Evolutionary conservation across 1,140 invertebrate species (phyloP), one percentile per base, ranked within the genome.

Genomic region (Pemphigus obesinymphae): DNA sequence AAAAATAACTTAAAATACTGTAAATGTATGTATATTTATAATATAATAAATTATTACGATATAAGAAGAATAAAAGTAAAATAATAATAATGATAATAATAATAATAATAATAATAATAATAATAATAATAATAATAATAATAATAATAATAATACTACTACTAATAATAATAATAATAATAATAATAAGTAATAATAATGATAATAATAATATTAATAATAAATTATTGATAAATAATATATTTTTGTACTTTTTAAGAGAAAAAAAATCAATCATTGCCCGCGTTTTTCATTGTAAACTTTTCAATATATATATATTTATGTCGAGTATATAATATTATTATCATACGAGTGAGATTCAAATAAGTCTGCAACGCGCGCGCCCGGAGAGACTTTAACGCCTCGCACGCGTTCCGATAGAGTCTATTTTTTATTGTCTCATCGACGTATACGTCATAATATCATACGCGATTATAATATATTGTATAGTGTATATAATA

Each of bases 211-310:
- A 66, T 66, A 66, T 3, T n/a, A 66, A 66, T 66, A 37, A 37
- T 4, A 66, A 20, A 63, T 63, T 31, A 63, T 63, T 63, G 29
- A n/a, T 17, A 20, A 68, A 43, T n/a, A 73, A 50, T 29, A 29
- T 72, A 45, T 29, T 50, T 73, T 73, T 73, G 70, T 73, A 73
- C 70, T 73, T 73, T 31, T 73, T 73, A 17, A 26, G 2, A 63
- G 34, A 63, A 63, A 63, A 29, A 31, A 73, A 72, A 68, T 40
- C 20, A 66, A n/a, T 40, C 70, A 23, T 73, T 48, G 45, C 6
- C 23, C 43, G 11, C n/a, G 37, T 29, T 63, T 1, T 34, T 45
- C 45, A 13, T 73, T 48, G 13, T 34, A 34, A n/a, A n/a, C n/a
- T n/a, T n/a, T n/a, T n/a, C n/a, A n/a, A n/a, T n/a, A n/a, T n/a